These are phyloP conservation scores for Telmatochromis sp. DNA, from an alignment of 2,113 vertebrate species.

Conservation along the genomic window DNA sequence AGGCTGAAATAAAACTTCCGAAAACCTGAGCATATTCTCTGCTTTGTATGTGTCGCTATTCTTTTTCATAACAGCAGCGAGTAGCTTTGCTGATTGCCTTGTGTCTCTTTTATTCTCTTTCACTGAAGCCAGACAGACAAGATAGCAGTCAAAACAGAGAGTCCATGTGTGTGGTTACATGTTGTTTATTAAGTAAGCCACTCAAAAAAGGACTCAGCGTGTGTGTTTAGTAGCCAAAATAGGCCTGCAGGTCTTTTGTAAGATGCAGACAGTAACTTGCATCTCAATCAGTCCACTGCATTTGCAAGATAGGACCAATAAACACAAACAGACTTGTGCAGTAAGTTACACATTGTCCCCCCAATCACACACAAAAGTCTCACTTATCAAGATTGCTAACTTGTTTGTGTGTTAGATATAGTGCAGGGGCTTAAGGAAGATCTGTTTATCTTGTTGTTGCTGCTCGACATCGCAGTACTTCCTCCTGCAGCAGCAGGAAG, in stretches of 20 bases:
- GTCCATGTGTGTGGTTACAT: background rate
- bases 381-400: background rate
- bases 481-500: slow-evolving; percentile 1
- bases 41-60: background rate
- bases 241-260: slow-evolving; percentile 59
- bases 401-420: background rate
- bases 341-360: background rate
- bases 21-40: background rate
- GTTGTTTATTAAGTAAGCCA: slow-evolving; percentile 29
- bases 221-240: slow-evolving; percentile 43
- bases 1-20: background rate
- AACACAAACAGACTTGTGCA: background rate
- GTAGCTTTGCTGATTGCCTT: slow-evolving; percentile 41
- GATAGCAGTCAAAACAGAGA: slow-evolving; percentile 24
- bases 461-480: background rate
- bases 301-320: slow-evolving; percentile 39
- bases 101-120: slow-evolving; percentile 30
- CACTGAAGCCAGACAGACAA: slow-evolving; percentile 16
- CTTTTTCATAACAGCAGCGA: slow-evolving; percentile 23
- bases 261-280: slow-evolving; percentile 49
- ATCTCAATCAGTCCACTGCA: slow-evolving; percentile 2
- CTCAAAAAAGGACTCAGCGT: background rate
- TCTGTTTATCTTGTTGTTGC: slow-evolving; percentile 25
- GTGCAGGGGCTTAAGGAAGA: background rate
- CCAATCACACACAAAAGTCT: background rate